Evolutionary conservation across 2,113 vertebrate species (phyloP), one percentile per base, ranked within the genome.

Genomic region (Bubo scandiacus): DNA sequence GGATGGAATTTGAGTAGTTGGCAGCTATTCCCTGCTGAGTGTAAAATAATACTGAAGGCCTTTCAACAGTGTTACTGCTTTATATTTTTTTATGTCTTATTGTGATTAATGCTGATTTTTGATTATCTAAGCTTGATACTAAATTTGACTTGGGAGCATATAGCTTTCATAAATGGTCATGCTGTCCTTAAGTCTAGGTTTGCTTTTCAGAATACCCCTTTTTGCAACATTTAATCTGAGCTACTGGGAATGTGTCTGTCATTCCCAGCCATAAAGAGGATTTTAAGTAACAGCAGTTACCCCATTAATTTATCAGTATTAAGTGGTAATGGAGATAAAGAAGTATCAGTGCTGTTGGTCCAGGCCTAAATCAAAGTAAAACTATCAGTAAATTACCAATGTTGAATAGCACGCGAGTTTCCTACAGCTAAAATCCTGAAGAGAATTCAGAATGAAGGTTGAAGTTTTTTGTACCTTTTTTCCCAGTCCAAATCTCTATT

Each of bases 1-100:
- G 65, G 58, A 25, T 42, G 55, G 81, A 61, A 16, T 29, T 66
- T 15, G 66, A 59, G 71, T 23, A 47, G 21, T 10, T 79, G 86
- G 65, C 77, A 54, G 4, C 75, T 78, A 0, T 42, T 73, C 75
- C 65, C 74, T 81, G 82, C 79, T 0, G 0, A 68, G 77, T 15
- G 94, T 92, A 91, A 96, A 94, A 89, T 83, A 93, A 77, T 77
- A 32, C 86, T 95, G 92, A 95, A 94, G 86, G 65, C 73, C 81
- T 91, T 85, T 58, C 25, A 81, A 72, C 30, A 11, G 8, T 52
- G 63, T 12, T 55, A 38, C 45, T 80, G 79, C 58, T 27, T 86
- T 21, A 0, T 47, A 3, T 4, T 51, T 80, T 38, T 23, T 61
- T 43, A 8, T 72, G 54, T 40, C 26, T 52, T 32, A 3, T 1